Base-by-base conservation (phyloP, 2,888 invertebrate genomes). In the Pseudanteris insignis region DNA sequence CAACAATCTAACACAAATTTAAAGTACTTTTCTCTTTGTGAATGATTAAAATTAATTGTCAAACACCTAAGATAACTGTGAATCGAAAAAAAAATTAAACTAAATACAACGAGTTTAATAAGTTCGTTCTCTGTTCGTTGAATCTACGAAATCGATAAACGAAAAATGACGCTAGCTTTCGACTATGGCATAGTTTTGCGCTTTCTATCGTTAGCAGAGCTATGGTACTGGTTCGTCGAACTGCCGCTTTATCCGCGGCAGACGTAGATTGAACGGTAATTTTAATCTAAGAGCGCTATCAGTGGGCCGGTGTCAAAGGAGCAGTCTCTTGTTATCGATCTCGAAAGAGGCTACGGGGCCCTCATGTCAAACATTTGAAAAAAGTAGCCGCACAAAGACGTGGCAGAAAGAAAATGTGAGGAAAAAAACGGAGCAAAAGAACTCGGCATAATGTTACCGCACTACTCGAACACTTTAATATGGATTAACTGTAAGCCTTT, bases 251-350 rank as follows among this genome's bases (percentile, higher is more conserved):
- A 51, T 58, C 30, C 51, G 40, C 58, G 58, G 40, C 29, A 51
- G 58, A 58, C 58, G 44, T 58, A 44, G 58, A 58, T 58, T 58
- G 58, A 58, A 51, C 46, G 58, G 40, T 46, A 51, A 58, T 58
- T 58, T 58, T 58, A 58, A 58, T 58, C 58, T 58, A 58, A 58
- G 44, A 34, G 58, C 58, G 41, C 58, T 58, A 58, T 58, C 58
- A 44, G 44, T 25, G 38, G 44, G 37, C 29, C 5, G 43, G 50
- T 58, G 44, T 51, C 58, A 58, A 59, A 51, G 46, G 46, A 51
- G 40, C 34, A 37, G 40, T 40, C 40, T 46, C 26, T 15, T 40
- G 59, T 29, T 59, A 59, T 59, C 46, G 59, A 51, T 59, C 50
- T 51, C 46, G 46, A 59, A 24, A 40, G 28, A 50, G 46, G 32